Base-by-base conservation (phyloP, 1,140 invertebrate genomes). In the Bombus confusus region DNA sequence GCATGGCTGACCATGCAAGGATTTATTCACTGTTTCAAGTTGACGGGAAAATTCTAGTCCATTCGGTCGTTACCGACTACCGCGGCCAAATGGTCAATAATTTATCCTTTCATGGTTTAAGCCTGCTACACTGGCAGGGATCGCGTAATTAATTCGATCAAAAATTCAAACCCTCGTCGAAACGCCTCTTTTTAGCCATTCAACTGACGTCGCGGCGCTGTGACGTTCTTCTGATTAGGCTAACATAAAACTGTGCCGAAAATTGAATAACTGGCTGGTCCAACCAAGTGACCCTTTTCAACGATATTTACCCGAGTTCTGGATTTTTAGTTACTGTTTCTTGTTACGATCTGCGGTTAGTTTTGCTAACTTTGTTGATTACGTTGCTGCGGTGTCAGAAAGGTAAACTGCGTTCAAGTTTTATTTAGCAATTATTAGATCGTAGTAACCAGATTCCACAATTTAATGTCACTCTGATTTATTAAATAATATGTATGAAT, bases 71-170 rank as follows among this genome's bases (percentile, higher is more conserved):
- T 39, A 4, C 0, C 12, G 4, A 39, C 1, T 4, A 22, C 1
- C 1, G 4, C n/a, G 3, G 31, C 1, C 57, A 6, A 37, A 18
- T 2, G 37, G 80, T 18, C 80, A 74, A 43, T 82, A 34, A 41
- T 64, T 75, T 34, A 52, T 34, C 57, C 22, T 18, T 1, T 43
- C 10, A 0, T 28, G 4, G n/a, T 22, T 22, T 43, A 2, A 22
- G 59, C 10, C 3, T 4, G 3, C 59, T 28, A 10, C 25, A n/a
- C 66, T 12, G 28, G 31, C 31, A 28, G 3, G 12, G n/a, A n/a
- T 82, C 39, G 37, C 31, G 57, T 82, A 82, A 82, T 82, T 82
- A 82, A 82, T 82, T 82, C 57, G n/a, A 82, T 82, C n/a, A 82
- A 75, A 74, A 82, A 82, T 82, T 73, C 39, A 74, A 39, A 28